Percentiles rank a stretch among this genome's conserved stretches.
Evolutionary conservation across 2,113 vertebrate genomes (phyloP).

Genomic region (Clarias magur): DNA sequence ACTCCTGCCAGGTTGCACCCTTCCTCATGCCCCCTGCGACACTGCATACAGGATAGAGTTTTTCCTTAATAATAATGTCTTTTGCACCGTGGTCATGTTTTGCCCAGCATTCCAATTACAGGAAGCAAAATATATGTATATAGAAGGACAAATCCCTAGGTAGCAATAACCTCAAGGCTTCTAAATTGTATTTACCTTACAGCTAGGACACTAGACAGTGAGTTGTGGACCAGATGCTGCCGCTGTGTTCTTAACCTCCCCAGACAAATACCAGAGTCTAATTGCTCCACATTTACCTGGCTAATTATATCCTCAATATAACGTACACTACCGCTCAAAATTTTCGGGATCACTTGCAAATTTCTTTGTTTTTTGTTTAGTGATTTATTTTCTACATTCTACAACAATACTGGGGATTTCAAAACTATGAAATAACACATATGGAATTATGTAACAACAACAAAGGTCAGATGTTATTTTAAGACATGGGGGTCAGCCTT

Average conservation of each 20-base stretch:
- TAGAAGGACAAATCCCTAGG: not conserved
- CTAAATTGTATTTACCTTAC: not conserved
- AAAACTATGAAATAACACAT: too few relatives aligned
- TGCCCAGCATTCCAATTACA: not conserved
- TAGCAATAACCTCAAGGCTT: not conserved
- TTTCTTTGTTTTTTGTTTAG: too few relatives aligned
- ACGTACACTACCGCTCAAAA: too few relatives aligned
- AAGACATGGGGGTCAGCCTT: too few relatives aligned
- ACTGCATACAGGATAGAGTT: not conserved
- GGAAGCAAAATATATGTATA: not conserved
- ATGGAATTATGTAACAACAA: too few relatives aligned
- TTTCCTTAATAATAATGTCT: not conserved
- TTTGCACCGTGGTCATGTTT: not conserved
- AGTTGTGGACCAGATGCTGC: not conserved
- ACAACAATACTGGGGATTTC: too few relatives aligned
- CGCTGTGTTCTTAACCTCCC: not conserved
- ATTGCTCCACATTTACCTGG: not conserved
- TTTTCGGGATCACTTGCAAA: too few relatives aligned
- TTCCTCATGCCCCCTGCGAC: too few relatives aligned
- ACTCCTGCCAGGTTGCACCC: too few relatives aligned
- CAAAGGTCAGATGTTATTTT: too few relatives aligned
- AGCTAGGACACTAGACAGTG: not conserved
- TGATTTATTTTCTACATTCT: too few relatives aligned
- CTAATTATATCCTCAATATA: not conserved
- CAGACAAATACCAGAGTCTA: not conserved